Evolutionary conservation across 2,113 vertebrate species (phyloP).

Genomic region (Monopterus albus): DNA sequence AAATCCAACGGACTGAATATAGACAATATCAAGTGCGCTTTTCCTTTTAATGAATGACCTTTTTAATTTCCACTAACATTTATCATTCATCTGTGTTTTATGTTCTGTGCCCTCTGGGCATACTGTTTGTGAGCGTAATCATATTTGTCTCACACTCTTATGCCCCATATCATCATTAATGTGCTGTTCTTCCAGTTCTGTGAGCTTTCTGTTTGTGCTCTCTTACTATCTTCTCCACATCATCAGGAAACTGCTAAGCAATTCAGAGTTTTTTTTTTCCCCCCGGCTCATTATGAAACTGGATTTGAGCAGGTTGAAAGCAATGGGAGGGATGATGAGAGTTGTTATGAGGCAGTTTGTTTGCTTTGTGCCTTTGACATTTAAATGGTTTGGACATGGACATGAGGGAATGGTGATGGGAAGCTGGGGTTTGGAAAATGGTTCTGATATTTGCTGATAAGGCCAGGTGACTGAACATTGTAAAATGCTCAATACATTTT

Average conservation of each 20-base stretch:
- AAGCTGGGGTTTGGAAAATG: not conserved
- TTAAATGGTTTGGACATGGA: conserved; percentile 41
- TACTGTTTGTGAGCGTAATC: conserved; percentile 48
- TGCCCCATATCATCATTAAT: conserved; percentile 38
- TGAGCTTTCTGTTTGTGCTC: conserved; percentile 41
- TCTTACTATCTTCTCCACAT: conserved; percentile 9
- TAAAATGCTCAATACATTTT: conserved; percentile 3
- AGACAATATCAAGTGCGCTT: conserved; percentile 3
- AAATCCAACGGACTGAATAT: conserved; percentile 25
- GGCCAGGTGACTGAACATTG: conserved; percentile 40
- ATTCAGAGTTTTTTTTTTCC: conserved; percentile 30
- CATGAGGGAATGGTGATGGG: not conserved
- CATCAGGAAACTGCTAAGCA: conserved; percentile 24
- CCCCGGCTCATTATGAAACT: conserved; percentile 17
- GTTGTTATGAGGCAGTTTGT: conserved; percentile 22
- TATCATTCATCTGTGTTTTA: conserved; percentile 59
- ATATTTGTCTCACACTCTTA: conserved; percentile 33
- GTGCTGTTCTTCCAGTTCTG: conserved; percentile 44
- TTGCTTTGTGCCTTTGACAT: conserved; percentile 46
- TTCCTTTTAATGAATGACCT: conserved; percentile 4
- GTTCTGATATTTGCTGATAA: conserved; percentile 26
- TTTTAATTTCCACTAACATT: conserved; percentile 35
- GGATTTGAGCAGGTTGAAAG: conserved; percentile 18
- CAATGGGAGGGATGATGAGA: conserved; percentile 8
- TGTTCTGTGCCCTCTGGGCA: conserved; percentile 45